Conservation (phyloP, 2,113 vertebrate species). For the Merops nubicus region DNA sequence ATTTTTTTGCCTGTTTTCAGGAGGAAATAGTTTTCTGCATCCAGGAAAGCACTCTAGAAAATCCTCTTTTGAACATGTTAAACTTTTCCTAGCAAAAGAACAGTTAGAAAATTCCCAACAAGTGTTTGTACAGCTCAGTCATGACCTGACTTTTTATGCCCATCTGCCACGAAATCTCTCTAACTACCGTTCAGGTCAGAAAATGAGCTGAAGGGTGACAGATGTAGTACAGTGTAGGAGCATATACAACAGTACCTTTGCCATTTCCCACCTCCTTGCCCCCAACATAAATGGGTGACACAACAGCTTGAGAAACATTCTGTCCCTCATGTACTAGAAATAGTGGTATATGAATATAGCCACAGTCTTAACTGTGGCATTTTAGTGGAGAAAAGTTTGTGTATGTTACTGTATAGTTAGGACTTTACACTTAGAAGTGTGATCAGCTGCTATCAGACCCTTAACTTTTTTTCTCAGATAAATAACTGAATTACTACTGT, state of each 20-base stretch:
- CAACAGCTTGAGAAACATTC: not conserved
- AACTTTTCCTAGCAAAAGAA: not conserved
- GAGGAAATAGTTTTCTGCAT: not conserved
- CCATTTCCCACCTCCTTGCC: not conserved
- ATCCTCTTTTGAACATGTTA: not conserved
- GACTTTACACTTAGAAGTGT: not conserved
- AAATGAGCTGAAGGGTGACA: not conserved
- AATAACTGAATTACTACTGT: not conserved
- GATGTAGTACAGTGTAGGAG: not conserved
- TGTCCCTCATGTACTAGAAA: not conserved
- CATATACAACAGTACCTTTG: not conserved
- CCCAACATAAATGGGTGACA: not conserved
- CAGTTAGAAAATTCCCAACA: not conserved
- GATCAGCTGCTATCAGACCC: not conserved
- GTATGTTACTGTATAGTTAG: fast-evolving
- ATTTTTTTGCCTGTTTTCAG: not conserved
- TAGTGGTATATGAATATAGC: not conserved
- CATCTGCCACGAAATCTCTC: not conserved
- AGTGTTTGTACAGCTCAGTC: not conserved
- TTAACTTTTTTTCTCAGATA: not conserved
- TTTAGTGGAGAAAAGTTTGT: not conserved
- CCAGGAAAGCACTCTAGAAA: not conserved
- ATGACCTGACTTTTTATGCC: not conserved
- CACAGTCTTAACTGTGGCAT: not conserved
- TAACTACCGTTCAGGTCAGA: not conserved